These are phyloP conservation scores for Sturmia bella DNA, from an alignment of 2,888 invertebrate genomes.

Conservation along the genomic window DNA sequence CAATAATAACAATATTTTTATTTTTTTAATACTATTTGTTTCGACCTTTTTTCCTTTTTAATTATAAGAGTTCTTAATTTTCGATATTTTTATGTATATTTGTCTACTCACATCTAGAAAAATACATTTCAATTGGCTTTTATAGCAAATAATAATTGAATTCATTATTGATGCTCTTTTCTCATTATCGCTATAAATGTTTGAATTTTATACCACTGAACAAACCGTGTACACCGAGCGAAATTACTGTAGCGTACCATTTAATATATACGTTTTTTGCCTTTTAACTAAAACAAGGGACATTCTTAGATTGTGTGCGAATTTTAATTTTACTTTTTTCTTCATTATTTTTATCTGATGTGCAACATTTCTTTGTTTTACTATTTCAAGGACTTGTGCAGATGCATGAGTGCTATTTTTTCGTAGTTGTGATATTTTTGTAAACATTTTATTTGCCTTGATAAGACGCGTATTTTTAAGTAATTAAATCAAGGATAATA, in stretches of 20 bases:
- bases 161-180: too few species aligned
- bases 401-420: constrained; percentile 8
- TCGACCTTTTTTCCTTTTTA: too few species aligned
- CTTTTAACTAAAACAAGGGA: constrained; percentile 64
- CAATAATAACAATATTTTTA: too few species aligned
- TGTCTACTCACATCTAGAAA: too few species aligned
- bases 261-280: constrained; percentile 61
- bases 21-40: too few species aligned
- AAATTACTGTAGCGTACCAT: constrained; percentile 41
- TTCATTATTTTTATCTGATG: constrained; percentile 58
- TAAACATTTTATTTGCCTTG: constrained; percentile 54
- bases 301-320: constrained; percentile 47
- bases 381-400: constrained; percentile 63
- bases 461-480: constrained; percentile 48
- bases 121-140: too few species aligned
- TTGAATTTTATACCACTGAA: not conserved
- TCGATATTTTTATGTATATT: too few species aligned
- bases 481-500: constrained; percentile 57
- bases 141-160: too few species aligned
- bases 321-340: constrained; percentile 47
- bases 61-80: too few species aligned
- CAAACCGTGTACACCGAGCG: constrained; percentile 10
- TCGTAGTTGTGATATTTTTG: constrained; percentile 33
- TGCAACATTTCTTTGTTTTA: constrained; percentile 62
- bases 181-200: too few species aligned